phyloP scores from a whole-genome alignment of 1,140 invertebrate species.

The Drosophila athabasca region DNA sequence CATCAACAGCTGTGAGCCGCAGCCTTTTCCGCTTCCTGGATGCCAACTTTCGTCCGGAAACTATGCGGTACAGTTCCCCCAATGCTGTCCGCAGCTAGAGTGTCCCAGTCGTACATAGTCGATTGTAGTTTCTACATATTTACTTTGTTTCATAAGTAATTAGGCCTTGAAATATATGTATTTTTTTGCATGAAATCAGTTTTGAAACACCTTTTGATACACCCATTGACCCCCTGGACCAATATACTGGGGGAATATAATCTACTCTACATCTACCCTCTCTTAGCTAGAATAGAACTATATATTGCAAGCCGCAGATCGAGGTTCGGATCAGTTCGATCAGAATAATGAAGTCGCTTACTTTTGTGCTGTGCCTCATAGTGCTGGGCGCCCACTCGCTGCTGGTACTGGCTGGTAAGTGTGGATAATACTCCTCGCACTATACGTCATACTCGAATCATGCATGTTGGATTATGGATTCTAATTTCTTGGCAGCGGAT shows the following conservation, averaged over 20 bases:
- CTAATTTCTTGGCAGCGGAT: constrained; percentile 2
- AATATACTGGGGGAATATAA: constrained; percentile 5
- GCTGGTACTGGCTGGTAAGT: constrained; percentile 54
- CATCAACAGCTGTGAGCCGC: constrained; percentile 57
- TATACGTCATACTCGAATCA: too few species aligned
- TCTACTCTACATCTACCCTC: not conserved
- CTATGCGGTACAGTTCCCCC: constrained; percentile 50
- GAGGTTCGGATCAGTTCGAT: constrained; percentile 8
- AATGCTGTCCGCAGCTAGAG: constrained; percentile 48
- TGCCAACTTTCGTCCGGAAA: constrained; percentile 46
- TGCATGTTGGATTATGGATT: not conserved
- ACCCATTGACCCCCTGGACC: not conserved
- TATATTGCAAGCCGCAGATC: constrained; percentile 5
- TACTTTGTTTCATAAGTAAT: not conserved
- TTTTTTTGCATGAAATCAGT: too few species aligned
- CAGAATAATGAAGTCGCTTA: constrained; percentile 42
- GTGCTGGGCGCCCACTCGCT: constrained; percentile 48
- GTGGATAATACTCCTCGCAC: too few species aligned
- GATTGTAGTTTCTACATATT: not conserved
- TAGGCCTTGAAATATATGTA: not conserved
- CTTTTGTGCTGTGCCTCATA: constrained; percentile 60
- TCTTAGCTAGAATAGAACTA: too few species aligned
- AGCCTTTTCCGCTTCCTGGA: constrained; percentile 25
- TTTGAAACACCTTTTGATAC: constrained; percentile 22
- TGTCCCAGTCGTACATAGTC: constrained; percentile 12